Evolutionary conservation across 2,888 invertebrate genomes (phyloP).

Genomic region (Hyposoter didymator): DNA sequence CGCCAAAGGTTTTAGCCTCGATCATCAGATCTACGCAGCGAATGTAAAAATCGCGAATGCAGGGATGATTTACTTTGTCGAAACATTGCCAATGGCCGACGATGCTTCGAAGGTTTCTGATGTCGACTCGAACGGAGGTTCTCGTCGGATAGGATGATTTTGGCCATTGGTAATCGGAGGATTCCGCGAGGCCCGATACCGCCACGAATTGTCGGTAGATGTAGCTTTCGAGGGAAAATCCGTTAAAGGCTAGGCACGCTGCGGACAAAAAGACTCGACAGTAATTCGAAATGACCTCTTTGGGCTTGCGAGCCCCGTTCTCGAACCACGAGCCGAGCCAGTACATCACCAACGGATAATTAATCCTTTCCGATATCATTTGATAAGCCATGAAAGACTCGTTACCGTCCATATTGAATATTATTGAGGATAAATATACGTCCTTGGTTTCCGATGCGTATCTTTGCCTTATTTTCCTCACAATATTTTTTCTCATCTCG

Average conservation of each 20-base stretch:
- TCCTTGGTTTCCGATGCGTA: not conserved
- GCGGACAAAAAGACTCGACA: not conserved
- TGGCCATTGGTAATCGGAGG: not conserved
- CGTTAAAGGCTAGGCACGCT: not conserved
- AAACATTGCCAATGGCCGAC: not conserved
- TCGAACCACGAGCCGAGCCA: not conserved
- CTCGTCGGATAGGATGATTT: not conserved
- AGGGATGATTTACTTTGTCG: not conserved
- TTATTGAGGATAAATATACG: not conserved
- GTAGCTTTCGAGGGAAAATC: not conserved
- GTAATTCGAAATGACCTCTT: not conserved
- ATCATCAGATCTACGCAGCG: not conserved
- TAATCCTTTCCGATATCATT: not conserved
- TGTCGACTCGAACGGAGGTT: not conserved
- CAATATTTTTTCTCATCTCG: not conserved
- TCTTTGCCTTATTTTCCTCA: not conserved
- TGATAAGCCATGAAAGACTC: not conserved
- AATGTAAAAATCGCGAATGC: conserved; percentile 4
- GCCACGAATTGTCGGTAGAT: not conserved
- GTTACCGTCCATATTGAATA: not conserved
- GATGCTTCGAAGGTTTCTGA: not conserved
- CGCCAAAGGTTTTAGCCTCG: not conserved
- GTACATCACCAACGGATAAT: not conserved
- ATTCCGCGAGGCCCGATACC: not conserved
- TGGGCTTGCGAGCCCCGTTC: not conserved